A percentile compares a stretch with the other conserved stretches of the same genome.
phyloP scores from a whole-genome alignment of 2,888 invertebrate genomes.

The Tinea semifulvella region DNA sequence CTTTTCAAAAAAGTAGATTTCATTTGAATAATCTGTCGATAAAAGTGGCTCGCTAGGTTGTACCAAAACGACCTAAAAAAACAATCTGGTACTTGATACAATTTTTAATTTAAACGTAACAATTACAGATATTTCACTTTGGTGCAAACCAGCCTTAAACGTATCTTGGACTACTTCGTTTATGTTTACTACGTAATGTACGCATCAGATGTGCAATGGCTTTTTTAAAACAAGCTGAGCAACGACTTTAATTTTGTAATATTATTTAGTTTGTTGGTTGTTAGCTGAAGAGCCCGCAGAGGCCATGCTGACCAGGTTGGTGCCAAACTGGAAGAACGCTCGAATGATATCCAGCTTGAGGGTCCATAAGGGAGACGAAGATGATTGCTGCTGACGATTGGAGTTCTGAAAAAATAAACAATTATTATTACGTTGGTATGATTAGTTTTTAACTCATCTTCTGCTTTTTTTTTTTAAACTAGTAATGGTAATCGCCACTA shows the following conservation, averaged over 20 bases:
- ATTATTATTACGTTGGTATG: too few species aligned
- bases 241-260: too few species aligned
- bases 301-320: slow-evolving; percentile 39
- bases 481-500: too few species aligned
- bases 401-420: slow-evolving; percentile 8
- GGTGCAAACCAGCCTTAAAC: background rate
- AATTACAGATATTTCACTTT: background rate
- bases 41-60: too few species aligned
- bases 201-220: too few species aligned
- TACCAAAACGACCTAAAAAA: background rate
- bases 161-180: too few species aligned
- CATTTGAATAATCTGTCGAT: too few species aligned
- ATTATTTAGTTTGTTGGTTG: slow-evolving; percentile 1
- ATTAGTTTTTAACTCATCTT: too few species aligned
- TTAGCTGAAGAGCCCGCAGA: slow-evolving; percentile 28
- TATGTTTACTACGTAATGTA: too few species aligned
- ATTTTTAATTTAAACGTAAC: background rate
- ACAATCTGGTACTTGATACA: background rate
- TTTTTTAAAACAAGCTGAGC: too few species aligned
- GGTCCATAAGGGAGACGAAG: slow-evolving; percentile 34
- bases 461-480: too few species aligned
- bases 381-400: background rate
- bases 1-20: too few species aligned
- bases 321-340: slow-evolving; percentile 41
- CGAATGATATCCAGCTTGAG: slow-evolving; percentile 46